Conservation (phyloP, 2,888 invertebrate genomes). For the Habroteleia sp. region DNA sequence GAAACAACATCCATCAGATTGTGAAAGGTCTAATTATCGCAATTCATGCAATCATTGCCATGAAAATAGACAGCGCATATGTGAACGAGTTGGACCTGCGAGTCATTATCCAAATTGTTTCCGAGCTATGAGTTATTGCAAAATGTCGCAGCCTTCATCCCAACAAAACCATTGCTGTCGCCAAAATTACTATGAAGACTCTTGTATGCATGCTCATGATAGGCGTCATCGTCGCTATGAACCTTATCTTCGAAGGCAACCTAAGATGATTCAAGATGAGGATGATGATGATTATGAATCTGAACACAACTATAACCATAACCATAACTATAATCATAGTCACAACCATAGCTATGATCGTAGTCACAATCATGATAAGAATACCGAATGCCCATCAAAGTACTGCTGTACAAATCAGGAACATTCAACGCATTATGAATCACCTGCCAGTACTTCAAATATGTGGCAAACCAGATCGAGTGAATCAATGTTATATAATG, state of each 20-base stretch:
- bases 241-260: not conserved
- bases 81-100: slow-evolving; percentile 3
- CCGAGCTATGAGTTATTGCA: slow-evolving; percentile 17
- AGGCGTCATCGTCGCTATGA: slow-evolving; percentile 25
- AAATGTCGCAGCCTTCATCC: not conserved
- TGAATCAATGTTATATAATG: slow-evolving; percentile 23
- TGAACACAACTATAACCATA: too few relatives aligned
- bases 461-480: slow-evolving; percentile 15
- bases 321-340: not conserved
- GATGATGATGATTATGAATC: slow-evolving; percentile 14
- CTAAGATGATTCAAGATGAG: not conserved
- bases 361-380: slow-evolving; percentile 6
- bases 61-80: slow-evolving; percentile 17
- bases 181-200: slow-evolving; percentile 15
- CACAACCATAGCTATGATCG: not conserved
- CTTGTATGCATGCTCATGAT: slow-evolving; percentile 4
- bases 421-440: not conserved
- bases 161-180: slow-evolving; percentile 6
- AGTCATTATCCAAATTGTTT: slow-evolving; percentile 10
- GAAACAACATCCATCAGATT: not conserved
- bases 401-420: slow-evolving; percentile 13
- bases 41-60: slow-evolving; percentile 11
- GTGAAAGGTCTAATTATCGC: slow-evolving; percentile 16
- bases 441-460: slow-evolving; percentile 1
- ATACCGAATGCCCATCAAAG: not conserved